phyloP scores from a whole-genome alignment of 2,888 invertebrate genomes.

The Caenorhabditis macrosperma region DNA sequence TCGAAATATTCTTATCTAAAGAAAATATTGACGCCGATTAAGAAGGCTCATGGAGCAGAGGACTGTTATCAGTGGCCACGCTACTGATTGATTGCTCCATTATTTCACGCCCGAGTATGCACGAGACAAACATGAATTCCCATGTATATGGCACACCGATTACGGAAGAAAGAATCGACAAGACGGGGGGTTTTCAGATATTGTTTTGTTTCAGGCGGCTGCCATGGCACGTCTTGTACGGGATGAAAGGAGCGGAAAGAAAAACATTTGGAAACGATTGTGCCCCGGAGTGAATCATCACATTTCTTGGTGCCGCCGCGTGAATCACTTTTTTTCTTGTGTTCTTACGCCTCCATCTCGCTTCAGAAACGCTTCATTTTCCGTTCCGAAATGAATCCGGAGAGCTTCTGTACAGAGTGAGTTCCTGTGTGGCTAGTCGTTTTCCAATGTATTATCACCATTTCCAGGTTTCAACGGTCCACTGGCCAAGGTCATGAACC shows the following conservation, averaged over 20 bases:
- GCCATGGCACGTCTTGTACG: slow-evolving; percentile 38
- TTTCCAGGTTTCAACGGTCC: slow-evolving; percentile 2
- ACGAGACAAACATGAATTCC: slow-evolving; percentile 10
- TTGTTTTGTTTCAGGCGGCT: slow-evolving; percentile 35
- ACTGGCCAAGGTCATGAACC: not conserved
- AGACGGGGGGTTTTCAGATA: slow-evolving; percentile 15
- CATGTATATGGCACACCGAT: not conserved
- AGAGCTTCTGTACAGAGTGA: slow-evolving; percentile 56
- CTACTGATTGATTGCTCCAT: slow-evolving; percentile 55
- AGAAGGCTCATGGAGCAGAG: slow-evolving; percentile 25
- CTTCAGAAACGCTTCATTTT: slow-evolving; percentile 18
- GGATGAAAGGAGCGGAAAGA: slow-evolving; percentile 42
- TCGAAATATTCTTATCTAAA: slow-evolving; percentile 52
- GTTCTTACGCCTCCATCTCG: slow-evolving; percentile 29
- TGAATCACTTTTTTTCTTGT: slow-evolving; percentile 36
- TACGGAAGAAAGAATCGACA: not conserved
- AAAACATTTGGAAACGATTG: slow-evolving; percentile 48
- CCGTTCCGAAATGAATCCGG: slow-evolving; percentile 35
- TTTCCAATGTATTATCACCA: too few species aligned
- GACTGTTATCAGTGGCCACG: slow-evolving; percentile 41
- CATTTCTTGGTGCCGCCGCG: slow-evolving; percentile 32
- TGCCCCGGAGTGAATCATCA: slow-evolving; percentile 39
- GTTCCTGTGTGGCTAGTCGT: not conserved
- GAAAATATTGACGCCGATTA: slow-evolving; percentile 57
- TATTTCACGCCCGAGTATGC: slow-evolving; percentile 49